Conservation (phyloP, 2,888 invertebrate genomes). For the Drosophila atripex region DNA sequence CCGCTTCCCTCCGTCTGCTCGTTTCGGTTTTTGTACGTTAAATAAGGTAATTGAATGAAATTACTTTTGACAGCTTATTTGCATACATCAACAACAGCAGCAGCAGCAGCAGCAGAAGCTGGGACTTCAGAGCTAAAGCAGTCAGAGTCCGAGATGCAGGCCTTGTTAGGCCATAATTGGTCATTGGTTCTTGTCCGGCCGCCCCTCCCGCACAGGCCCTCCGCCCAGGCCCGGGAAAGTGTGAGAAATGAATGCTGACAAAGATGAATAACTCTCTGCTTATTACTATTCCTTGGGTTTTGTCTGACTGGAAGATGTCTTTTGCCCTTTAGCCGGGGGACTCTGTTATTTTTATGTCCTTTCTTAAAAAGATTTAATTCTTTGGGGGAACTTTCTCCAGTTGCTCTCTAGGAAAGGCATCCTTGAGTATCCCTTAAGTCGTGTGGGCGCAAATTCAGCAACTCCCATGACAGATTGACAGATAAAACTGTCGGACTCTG, state of each 20-base stretch:
- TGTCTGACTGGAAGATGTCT: constrained; percentile 14
- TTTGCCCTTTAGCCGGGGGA: constrained; percentile 14
- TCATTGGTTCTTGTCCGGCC: constrained; percentile 63
- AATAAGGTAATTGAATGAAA: constrained; percentile 80
- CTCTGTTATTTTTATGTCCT: background rate
- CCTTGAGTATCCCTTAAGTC: too few species aligned
- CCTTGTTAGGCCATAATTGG: constrained; percentile 77
- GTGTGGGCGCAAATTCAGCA: too few species aligned
- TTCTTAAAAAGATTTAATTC: too few species aligned
- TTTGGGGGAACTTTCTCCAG: too few species aligned
- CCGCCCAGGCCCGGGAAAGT: constrained; percentile 30
- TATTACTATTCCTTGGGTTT: constrained; percentile 2
- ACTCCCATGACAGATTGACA: too few species aligned
- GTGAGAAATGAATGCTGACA: constrained; percentile 71
- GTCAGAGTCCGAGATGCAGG: constrained; percentile 33
- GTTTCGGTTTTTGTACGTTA: constrained; percentile 65
- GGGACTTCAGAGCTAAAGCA: constrained; percentile 2
- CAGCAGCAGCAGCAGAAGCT: constrained; percentile 38
- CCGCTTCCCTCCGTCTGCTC: constrained; percentile 12
- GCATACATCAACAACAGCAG: constrained; percentile 72
- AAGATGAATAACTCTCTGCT: constrained; percentile 60
- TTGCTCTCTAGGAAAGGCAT: too few species aligned
- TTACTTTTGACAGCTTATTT: constrained; percentile 80
- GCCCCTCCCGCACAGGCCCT: background rate
- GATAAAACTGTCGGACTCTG: too few species aligned